Percentiles rank a stretch among this genome's conserved stretches.
phyloP scores from a whole-genome alignment of 2,113 vertebrate species.

The Odobenus rosmarus region DNA sequence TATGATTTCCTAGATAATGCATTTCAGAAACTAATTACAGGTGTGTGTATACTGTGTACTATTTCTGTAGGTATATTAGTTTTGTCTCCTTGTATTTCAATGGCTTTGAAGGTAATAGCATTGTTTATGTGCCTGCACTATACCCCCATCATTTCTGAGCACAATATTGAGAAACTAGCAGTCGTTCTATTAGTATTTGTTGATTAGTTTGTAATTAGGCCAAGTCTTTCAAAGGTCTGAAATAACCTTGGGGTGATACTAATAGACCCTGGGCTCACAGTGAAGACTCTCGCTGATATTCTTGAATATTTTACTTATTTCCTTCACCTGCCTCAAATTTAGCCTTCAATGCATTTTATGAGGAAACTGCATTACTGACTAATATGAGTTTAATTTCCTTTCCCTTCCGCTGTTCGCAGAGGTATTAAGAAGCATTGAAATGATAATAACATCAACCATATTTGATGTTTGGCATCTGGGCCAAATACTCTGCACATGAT shows the following conservation, averaged over 20 bases:
- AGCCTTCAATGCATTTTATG: not conserved
- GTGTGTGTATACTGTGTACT: not conserved
- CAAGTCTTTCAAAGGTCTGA: not conserved
- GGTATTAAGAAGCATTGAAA: not conserved
- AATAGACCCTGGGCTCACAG: not conserved
- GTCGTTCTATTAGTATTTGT: not conserved
- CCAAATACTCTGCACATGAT: not conserved
- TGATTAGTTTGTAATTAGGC: slow-evolving; percentile 2
- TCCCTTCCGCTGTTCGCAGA: not conserved
- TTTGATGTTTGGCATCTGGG: not conserved
- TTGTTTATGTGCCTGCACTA: not conserved
- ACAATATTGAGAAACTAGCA: not conserved
- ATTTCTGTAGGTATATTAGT: not conserved
- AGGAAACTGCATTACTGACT: not conserved
- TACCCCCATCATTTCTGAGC: not conserved
- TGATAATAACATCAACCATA: not conserved
- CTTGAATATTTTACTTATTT: not conserved
- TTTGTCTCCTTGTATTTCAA: not conserved
- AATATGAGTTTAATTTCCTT: not conserved
- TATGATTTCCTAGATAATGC: not conserved
- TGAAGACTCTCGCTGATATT: not conserved
- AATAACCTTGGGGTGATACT: not conserved
- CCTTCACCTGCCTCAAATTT: not conserved
- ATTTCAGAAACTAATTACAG: not conserved
- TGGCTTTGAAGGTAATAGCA: not conserved